A percentile compares a stretch with the other conserved stretches of the same genome.
Conservation (phyloP, 1,140 invertebrate genomes). For the Pseudomyrmex cubaensis region DNA sequence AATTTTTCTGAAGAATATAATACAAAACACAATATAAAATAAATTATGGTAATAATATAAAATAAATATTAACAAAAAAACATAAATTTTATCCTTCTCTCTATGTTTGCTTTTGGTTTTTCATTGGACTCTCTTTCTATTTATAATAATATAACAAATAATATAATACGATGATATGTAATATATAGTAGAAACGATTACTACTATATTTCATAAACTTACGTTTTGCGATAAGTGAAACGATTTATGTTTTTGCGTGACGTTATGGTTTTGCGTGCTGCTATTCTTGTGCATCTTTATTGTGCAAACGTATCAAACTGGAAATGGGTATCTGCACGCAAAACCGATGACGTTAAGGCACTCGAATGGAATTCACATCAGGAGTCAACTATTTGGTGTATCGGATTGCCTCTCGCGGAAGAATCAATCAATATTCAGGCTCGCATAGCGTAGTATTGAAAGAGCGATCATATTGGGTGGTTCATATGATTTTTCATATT, state of each 20-base stretch:
- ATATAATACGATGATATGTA: no score
- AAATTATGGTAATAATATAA: no score
- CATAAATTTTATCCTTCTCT: no score
- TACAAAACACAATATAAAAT: no score
- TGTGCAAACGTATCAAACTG: slow-evolving; percentile 43
- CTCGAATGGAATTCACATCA: slow-evolving; percentile 34
- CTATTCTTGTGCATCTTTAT: slow-evolving; percentile 17
- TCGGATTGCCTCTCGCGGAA: slow-evolving; percentile 35
- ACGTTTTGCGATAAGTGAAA: background rate
- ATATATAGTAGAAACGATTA: background rate
- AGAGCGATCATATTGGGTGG: slow-evolving; percentile 33
- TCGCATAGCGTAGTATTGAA: slow-evolving; percentile 25
- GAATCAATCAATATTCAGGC: slow-evolving; percentile 64
- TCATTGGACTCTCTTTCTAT: no score
- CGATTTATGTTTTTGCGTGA: background rate
- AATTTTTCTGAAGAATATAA: background rate
- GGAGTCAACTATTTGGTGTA: slow-evolving; percentile 60
- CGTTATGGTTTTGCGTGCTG: slow-evolving; percentile 5
- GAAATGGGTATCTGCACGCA: slow-evolving; percentile 32
- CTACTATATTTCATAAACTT: background rate
- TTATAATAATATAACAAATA: no score
- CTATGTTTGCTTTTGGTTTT: no score
- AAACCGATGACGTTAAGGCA: slow-evolving; percentile 51
- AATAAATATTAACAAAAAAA: no score
- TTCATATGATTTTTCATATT: background rate